Evolutionary conservation across 2,797 vertebrate species (phyloP), one percentile per base, ranked within the genome.

Genomic region (Eulemur coronatus): DNA sequence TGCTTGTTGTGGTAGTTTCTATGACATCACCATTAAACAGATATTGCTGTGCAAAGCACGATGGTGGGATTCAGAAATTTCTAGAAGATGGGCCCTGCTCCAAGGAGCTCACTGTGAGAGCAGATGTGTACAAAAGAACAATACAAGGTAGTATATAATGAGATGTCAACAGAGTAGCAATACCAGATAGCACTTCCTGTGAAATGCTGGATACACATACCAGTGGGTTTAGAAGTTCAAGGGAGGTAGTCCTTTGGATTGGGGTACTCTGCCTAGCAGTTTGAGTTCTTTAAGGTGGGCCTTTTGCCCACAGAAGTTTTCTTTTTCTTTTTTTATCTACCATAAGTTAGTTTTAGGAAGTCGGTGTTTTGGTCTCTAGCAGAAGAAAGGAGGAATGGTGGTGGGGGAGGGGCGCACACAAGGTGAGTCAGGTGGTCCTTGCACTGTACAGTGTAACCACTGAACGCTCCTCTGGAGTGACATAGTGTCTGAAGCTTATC

Each of bases 1-100:
- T 72, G 88, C 73, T 91, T 88, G 24, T 82, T 78, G 82, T 94
- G 93, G 75, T 78, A 1, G 67, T 93, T 96, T 95, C 93, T 97
- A 10, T 96, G 95, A 97, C 91, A 69, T 97, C 92, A 92, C 67
- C 61, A 35, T 80, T 76, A 75, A 61, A 86, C 46, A 84, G 76
- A 52, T 85, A 92, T 22, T 20, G 28, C 78, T 86, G n/a, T 76
- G 59, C 26, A 91, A 28, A 93, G 79, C 33, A 82, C 43, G 26
- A 26, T 28, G 85, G 57, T 93, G 70, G 65, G 76, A 63, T 69
- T 84, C 59, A 94, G 59, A 65, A 76, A 52, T 38, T 76, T 50
- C 52, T 30, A 76, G 17, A 38, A 35, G 50, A 76, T 57, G 85
- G 86, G 48, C 85, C n/a, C 72, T 69, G 33, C 24, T 80, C 92